A percentile compares a stretch with the other conserved stretches of the same genome.
Conservation (phyloP, 2,113 vertebrate species). For the Ophiodon elongatus region DNA sequence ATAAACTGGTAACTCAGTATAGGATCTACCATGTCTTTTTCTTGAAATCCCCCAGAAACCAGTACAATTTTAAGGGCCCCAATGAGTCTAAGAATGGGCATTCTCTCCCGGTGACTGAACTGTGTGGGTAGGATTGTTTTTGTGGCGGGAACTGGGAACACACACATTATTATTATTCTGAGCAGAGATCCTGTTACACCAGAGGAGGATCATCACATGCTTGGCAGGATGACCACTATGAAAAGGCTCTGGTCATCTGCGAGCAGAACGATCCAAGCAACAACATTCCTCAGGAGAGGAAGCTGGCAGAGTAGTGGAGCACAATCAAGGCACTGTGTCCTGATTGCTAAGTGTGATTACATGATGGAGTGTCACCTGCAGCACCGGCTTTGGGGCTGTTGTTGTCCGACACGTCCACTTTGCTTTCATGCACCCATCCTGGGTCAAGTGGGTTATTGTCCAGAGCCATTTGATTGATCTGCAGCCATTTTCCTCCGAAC, state of each 20-base stretch:
- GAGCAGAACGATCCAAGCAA: constrained; percentile 53
- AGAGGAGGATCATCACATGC: constrained; percentile 42
- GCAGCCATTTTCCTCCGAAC: background rate
- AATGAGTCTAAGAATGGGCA: background rate
- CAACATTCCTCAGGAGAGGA: constrained; percentile 41
- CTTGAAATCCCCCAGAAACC: background rate
- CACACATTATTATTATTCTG: constrained; percentile 29
- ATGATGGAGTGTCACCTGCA: background rate
- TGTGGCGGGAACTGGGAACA: constrained; percentile 25
- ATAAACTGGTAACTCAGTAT: background rate
- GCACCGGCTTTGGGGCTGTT: constrained; percentile 5
- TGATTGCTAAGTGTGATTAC: constrained; percentile 42
- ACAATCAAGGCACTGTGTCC: constrained; percentile 34
- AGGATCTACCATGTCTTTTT: background rate
- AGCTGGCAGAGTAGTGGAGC: constrained; percentile 28
- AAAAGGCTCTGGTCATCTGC: constrained; percentile 50
- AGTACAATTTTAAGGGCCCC: background rate
- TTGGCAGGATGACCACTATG: constrained; percentile 36
- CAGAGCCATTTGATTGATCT: background rate
- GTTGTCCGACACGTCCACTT: background rate
- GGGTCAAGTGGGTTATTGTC: background rate
- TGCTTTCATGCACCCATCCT: background rate
- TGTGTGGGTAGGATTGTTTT: constrained; percentile 26
- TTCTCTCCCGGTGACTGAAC: constrained; percentile 12
- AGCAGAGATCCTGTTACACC: constrained; percentile 53